Base-by-base conservation (phyloP, 2,797 vertebrate genomes). In the Diglossa cyanea region DNA sequence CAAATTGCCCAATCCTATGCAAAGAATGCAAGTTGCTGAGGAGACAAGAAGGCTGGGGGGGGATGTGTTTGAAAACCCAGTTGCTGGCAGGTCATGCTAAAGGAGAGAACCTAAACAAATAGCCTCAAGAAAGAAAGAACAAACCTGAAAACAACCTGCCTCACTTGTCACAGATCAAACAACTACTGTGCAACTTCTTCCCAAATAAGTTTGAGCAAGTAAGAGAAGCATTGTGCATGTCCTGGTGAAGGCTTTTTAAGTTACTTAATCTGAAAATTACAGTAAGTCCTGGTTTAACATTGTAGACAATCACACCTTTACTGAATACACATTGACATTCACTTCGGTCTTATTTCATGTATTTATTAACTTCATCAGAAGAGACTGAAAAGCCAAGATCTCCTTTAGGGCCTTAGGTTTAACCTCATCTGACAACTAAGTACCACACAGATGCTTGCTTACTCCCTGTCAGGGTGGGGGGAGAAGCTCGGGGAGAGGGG, bases 171-270 rank as follows among this genome's bases (percentile, higher is more conserved):
- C 42, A 67, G 60, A 35, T 87, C 33, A 71, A 74, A 58, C 7
- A 71, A 33, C 35, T 88, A 15, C 61, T 83, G 37, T 83, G 87
- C 91, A 93, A 35, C 47, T 45, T 81, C 66, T 96, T 91, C 75
- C 51, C 44, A 65, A 53, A 3, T 74, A 80, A 65, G n/a, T 57
- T 82, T 80, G 78, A 76, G 13, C 21, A 57, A 82, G 31, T 68
- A 76, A 60, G 30, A 66, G 65, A 71, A 78, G n/a, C 54, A 63
- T 53, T 77, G 58, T 80, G 23, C 13, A 0, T 88, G 42, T 51
- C 25, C 45, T 72, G 20, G 19, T 61, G 53, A 75, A 81, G 42
- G 31, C 44, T 91, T 86, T 89, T 68, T 42, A 83, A 96, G 86
- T 54, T 80, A 65, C 17, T 80, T 28, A 71, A 71, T 83, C 35